Evolutionary conservation across 2,888 invertebrate genomes (phyloP).

Genomic region (Capitulum mitella): DNA sequence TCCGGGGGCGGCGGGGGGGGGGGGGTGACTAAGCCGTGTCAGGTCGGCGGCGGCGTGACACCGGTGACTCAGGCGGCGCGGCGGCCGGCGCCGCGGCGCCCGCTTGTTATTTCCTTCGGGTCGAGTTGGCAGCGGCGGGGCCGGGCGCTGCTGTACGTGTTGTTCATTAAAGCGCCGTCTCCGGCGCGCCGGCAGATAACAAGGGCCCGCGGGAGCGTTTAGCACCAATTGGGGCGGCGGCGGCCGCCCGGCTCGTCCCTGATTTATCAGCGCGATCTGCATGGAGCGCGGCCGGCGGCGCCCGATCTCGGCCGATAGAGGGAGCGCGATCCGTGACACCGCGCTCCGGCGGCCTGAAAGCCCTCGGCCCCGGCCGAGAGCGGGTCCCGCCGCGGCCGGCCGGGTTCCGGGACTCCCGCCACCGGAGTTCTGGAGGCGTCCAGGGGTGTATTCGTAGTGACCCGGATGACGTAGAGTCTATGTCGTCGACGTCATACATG

Average conservation of each 20-base stretch:
- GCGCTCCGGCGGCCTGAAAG: no score
- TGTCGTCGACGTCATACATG: no score
- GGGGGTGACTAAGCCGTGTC: neutral
- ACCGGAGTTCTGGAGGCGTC: no score
- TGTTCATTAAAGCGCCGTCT: conserved; percentile 6
- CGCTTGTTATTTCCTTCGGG: conserved; percentile 19
- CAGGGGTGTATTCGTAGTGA: no score
- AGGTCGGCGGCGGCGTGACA: neutral
- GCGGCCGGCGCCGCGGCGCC: neutral
- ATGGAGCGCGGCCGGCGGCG: no score
- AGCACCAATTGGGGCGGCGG: neutral
- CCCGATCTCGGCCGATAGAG: no score
- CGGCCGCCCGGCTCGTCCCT: neutral
- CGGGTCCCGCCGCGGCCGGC: no score
- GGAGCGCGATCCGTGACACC: no score
- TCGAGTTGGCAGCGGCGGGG: neutral
- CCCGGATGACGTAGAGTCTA: no score
- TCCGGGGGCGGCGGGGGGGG: neutral
- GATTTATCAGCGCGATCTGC: conserved; percentile 13
- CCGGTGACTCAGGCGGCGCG: neutral
- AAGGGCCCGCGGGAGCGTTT: conserved; percentile 3
- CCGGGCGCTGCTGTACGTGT: neutral
- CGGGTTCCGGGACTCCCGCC: no score
- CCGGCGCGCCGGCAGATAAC: neutral
- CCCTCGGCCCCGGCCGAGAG: no score